Evolutionary conservation across 2,797 vertebrate species (phyloP), one percentile per base, ranked within the genome.

Genomic region (Sebastes vulpes): DNA sequence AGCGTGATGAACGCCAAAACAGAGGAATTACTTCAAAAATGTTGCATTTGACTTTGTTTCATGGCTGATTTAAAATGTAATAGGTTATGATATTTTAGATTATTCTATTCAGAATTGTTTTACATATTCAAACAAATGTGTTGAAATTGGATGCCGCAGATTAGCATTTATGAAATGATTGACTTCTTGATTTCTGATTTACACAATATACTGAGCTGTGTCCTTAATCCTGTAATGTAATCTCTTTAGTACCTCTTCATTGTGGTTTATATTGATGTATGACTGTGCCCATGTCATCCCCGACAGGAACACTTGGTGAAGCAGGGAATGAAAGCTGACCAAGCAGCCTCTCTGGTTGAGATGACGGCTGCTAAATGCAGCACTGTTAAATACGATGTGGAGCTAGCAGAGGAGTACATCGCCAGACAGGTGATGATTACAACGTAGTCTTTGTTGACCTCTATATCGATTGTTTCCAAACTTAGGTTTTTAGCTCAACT

Each of bases 321-420:
- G 85, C 98, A 99, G 90, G 98, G 98, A 67, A 97, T 99, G 97
- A 99, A 98, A 89, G 69, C 94, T 1, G 98, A 99, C 10, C 97
- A 98, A 26, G 97, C 98, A 10, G 91, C 95, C 23, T 95, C 97
- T 60, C 93, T 99, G 48, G 92, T 97, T 6, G 98, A 98, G 56
- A 75, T 96, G 87, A 97, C 97, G 0, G 96, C 96, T 6, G 92
- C 95, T 78, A 98, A 97, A 87, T 99, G 98, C 92, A 98, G 96
- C 86, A 97, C 96, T 0, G 97, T 99, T 60, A 99, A 98, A 79
- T 99, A 99, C 0, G 98, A 99, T 0, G 97, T 99, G 77, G 98
- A 99, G 46, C 96, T 99, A 56, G 98, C 98, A 10, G 99, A 99
- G 88, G 99, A 99, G 16, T 99, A 99, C 93, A 98, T 99, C 70